These are phyloP conservation scores for Aphis craccivora DNA, from an alignment of 1,140 invertebrate genomes.

Conservation along the genomic window DNA sequence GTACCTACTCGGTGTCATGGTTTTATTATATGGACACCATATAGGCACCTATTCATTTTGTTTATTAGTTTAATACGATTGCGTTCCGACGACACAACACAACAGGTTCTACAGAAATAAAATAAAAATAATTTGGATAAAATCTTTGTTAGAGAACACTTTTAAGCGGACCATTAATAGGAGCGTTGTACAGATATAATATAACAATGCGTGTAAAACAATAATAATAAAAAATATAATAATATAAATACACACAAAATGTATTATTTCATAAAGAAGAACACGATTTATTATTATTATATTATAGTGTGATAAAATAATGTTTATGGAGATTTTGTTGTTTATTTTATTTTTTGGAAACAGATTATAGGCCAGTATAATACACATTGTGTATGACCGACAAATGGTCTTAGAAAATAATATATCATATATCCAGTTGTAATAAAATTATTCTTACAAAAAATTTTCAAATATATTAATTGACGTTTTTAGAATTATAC, in stretches of 20 bases:
- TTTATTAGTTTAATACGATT: not conserved
- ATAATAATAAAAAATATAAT: not conserved
- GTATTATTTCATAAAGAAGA: not conserved
- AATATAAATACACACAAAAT: not conserved
- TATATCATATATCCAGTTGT: not conserved
- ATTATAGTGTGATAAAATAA: not conserved
- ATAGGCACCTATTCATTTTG: not conserved
- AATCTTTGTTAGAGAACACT: not conserved
- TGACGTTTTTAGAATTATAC: not conserved
- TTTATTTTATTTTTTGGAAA: not conserved
- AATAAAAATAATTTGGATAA: conserved; percentile 15
- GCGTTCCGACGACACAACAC: not conserved
- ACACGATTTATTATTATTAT: not conserved
- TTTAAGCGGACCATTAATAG: not conserved
- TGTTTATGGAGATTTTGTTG: not conserved
- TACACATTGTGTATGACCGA: no score
- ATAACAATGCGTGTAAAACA: not conserved
- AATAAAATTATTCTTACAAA: not conserved
- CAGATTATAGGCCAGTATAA: not conserved
- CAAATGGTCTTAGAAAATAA: not conserved
- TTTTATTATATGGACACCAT: not conserved
- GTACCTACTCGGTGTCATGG: not conserved
- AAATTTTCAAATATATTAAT: not conserved
- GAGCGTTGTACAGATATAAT: not conserved
- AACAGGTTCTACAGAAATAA: not conserved